phyloP scores from a whole-genome alignment of 92 coral and sea anemone species.

The Nematostella vectensis region DNA sequence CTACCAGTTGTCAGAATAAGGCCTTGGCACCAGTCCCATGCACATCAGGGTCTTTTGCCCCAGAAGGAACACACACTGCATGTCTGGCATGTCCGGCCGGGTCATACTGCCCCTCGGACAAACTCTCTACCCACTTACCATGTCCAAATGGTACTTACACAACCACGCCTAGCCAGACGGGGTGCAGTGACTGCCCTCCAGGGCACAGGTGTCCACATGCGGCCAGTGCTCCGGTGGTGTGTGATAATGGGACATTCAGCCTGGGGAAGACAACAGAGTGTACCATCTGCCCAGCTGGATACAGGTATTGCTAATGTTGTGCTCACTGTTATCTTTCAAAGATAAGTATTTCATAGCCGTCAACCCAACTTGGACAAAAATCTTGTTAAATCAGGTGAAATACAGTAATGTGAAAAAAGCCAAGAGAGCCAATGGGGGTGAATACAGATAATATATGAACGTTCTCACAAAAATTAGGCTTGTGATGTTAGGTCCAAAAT shows the following conservation, averaged over 20 bases:
- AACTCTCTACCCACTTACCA: conserved; percentile 21
- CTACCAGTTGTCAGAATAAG: conserved; percentile 43
- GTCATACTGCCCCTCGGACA: conserved; percentile 42
- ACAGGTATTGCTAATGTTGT: conserved; percentile 42
- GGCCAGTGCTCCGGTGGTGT: conserved; percentile 35
- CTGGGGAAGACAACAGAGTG: conserved; percentile 34
- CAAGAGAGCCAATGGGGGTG: no score
- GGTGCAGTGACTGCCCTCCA: conserved; percentile 49
- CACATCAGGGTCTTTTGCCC: conserved; percentile 45
- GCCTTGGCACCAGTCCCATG: conserved; percentile 36
- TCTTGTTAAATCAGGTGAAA: no score
- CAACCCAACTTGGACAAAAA: no score
- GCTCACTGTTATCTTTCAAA: no score
- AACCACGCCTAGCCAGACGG: conserved; percentile 20
- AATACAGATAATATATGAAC: no score
- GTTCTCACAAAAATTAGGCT: no score
- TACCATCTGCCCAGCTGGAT: conserved; percentile 49
- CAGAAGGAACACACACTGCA: conserved; percentile 15
- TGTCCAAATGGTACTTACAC: conserved; percentile 56
- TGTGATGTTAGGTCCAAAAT: no score
- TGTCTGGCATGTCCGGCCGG: conserved; percentile 51
- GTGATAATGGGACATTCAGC: conserved; percentile 65
- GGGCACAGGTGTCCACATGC: conserved; percentile 61
- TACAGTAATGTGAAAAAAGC: no score
- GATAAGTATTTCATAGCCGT: no score